Evolutionary conservation across 2,797 vertebrate species (phyloP).

Genomic region (Rhabdophis nuchalis): DNA sequence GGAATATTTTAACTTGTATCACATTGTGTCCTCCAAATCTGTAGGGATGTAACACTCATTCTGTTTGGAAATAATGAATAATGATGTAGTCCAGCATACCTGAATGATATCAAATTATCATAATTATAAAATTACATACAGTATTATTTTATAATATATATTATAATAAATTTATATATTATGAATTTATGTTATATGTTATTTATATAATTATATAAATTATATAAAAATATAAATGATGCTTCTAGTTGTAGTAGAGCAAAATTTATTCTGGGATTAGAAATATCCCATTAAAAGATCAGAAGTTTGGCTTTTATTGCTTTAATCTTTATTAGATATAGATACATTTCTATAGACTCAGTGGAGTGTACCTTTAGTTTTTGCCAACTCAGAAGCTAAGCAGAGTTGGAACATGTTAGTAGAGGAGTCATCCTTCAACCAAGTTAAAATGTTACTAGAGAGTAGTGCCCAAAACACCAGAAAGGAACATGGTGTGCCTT

Average conservation of each 20-base stretch:
- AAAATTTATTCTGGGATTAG: not conserved
- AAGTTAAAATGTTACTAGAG: not conserved
- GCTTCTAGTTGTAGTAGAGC: not conserved
- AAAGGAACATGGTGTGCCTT: not conserved
- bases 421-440: not conserved
- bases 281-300: not conserved
- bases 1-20: not conserved
- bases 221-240: not conserved
- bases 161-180: not conserved
- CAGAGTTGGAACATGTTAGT: not conserved
- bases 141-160: not conserved
- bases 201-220: not conserved
- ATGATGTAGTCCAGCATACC: not conserved
- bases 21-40: not conserved
- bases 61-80: not conserved
- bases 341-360: not conserved
- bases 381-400: not conserved
- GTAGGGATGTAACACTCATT: not conserved
- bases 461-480: not conserved
- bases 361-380: not conserved
- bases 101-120: not conserved
- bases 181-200: not conserved
- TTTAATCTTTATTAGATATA: not conserved
- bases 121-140: not conserved
- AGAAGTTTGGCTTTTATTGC: not conserved